Evolutionary conservation across 2,113 vertebrate genomes (phyloP), one percentile per base, ranked within the genome.

Genomic region (Amphilophus citrinellus): DNA sequence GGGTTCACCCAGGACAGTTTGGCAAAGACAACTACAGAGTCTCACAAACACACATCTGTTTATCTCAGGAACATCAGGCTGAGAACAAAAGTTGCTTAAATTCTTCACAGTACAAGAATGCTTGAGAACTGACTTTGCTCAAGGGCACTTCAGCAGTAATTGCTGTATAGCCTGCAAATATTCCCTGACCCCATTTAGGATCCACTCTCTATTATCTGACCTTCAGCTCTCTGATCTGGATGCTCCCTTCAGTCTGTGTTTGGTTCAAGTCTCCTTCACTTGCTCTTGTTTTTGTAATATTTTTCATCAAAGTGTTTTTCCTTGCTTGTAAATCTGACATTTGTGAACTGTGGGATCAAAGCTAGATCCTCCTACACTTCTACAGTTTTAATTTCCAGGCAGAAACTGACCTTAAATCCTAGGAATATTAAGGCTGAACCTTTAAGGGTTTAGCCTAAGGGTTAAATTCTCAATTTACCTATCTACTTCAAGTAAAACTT

Each of bases 281-380:
- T 35, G 10, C 47, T 82, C 71, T 77, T 84, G 53, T 83, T 80
- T 65, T 59, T 84, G 17, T 86, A 79, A 75, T 85, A 60, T 77
- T 82, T 86, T 80, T 76, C 27, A 79, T 82, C 59, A 66, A 65
- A 84, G 58, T 62, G 22, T 68, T 79, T 80, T 78, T 63, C 2
- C 44, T 14, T 27, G 11, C 57, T 61, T 61, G 24, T 53, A 63
- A 56, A 87, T 73, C 77, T 78, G 84, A 73, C 79, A 81, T 86
- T 76, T 75, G 37, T 78, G 63, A 87, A 82, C 56, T 53, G 66
- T 32, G 6, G 81, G 81, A 88, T 91, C 75, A 86, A 86, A 90
- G 77, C 30, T n/a, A 44, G 58, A 83, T 22, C 59, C 32, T 44
- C 2, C 62, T 24, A 47, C 22, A 53, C 37, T 22, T 66, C 37